phyloP scores from a whole-genome alignment of 2,113 vertebrate genomes.

The Entosphenus tridentatus region DNA sequence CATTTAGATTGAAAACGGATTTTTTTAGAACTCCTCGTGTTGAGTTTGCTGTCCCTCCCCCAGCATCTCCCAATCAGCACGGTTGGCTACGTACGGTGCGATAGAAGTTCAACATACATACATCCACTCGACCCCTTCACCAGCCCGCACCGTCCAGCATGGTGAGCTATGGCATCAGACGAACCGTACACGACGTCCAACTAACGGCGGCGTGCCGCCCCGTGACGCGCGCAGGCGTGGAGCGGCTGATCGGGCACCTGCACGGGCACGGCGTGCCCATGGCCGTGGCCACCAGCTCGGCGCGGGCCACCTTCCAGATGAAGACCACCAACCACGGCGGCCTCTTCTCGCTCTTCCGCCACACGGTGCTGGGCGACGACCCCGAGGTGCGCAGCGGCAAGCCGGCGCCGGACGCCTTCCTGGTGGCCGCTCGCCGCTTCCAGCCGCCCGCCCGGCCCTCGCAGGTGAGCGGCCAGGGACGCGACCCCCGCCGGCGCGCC shows the following conservation, averaged over 20 bases:
- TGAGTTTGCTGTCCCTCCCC: too few relatives aligned
- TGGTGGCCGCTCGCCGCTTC: slow-evolving; percentile 50
- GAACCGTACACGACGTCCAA: too few relatives aligned
- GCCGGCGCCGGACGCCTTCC: slow-evolving; percentile 51
- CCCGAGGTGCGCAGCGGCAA: slow-evolving; percentile 40
- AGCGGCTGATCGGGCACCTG: slow-evolving; percentile 42
- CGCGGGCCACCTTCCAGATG: slow-evolving; percentile 22
- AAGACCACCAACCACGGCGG: slow-evolving; percentile 42
- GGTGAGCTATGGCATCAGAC: too few relatives aligned
- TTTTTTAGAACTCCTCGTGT: too few relatives aligned
- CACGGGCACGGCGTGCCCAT: slow-evolving; percentile 31
- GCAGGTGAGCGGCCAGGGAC: slow-evolving; percentile 27
- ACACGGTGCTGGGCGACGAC: slow-evolving; percentile 60
- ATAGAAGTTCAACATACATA: too few relatives aligned
- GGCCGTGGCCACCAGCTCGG: slow-evolving; percentile 55
- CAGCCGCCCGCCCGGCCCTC: slow-evolving; percentile 23
- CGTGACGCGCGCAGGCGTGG: slow-evolving; percentile 26
- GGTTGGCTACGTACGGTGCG: too few relatives aligned
- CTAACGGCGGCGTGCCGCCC: too few relatives aligned
- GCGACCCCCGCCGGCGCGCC: not conserved
- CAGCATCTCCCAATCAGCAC: too few relatives aligned
- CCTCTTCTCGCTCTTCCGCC: slow-evolving; percentile 44
- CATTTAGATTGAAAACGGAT: too few relatives aligned
- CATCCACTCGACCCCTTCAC: too few relatives aligned
- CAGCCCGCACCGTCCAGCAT: too few relatives aligned